Evolutionary conservation across 2,797 vertebrate species (phyloP).

Genomic region (Triplophysa yarkandensis): DNA sequence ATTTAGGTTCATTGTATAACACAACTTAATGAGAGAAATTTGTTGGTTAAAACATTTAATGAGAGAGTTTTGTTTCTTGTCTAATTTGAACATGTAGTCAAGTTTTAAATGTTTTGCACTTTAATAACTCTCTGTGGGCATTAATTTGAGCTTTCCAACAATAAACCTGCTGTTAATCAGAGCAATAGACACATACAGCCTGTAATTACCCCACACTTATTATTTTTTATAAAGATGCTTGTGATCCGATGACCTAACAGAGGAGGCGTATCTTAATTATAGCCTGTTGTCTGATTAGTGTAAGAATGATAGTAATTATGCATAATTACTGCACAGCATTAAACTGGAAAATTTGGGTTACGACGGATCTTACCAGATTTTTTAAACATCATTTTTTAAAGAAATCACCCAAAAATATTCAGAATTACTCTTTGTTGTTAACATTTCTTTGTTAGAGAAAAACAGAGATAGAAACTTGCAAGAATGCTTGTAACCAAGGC

Average conservation of each 20-base stretch:
- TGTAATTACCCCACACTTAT: background rate
- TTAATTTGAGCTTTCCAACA: background rate
- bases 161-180: background rate
- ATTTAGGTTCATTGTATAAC: too few species aligned
- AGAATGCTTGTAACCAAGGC: too few species aligned
- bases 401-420: too few species aligned
- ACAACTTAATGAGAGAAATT: too few species aligned
- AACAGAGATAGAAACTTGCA: too few species aligned
- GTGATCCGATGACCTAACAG: conserved; percentile 3
- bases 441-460: too few species aligned
- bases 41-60: background rate
- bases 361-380: background rate
- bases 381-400: too few species aligned
- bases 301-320: conserved; percentile 11
- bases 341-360: background rate
- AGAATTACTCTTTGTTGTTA: too few species aligned
- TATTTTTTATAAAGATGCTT: background rate
- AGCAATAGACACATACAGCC: background rate
- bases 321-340: background rate
- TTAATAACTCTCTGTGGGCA: too few species aligned
- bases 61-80: too few species aligned
- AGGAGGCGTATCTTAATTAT: conserved; percentile 13
- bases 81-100: too few species aligned
- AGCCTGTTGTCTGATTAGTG: background rate
- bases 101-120: background rate